phyloP scores from a whole-genome alignment of 2,797 vertebrate genomes.

The Lepidocolaptes lacrymiger region DNA sequence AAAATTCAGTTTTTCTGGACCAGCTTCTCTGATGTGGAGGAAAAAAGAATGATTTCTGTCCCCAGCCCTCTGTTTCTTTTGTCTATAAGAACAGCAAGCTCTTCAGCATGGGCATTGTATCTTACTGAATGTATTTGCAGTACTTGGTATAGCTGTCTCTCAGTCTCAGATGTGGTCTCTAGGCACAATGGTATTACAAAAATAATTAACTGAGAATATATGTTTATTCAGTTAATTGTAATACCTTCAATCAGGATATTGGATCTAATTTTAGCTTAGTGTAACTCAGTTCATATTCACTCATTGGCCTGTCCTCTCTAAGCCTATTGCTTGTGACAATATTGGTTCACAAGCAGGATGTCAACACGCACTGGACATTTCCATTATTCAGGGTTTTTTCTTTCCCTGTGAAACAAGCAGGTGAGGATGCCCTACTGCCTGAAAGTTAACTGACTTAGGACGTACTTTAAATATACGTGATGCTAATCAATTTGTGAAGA shows the following conservation, averaged over 20 bases:
- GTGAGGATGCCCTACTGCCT: conserved; percentile 10
- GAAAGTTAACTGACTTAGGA: neutral
- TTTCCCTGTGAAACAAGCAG: conserved; percentile 49
- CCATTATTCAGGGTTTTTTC: neutral
- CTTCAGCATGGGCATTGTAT: neutral
- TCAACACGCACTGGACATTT: neutral
- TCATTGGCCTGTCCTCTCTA: neutral
- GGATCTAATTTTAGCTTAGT: conserved; percentile 14
- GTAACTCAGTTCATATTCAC: neutral
- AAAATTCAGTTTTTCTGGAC: conserved; percentile 13
- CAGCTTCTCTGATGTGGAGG: neutral
- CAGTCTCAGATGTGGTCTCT: neutral
- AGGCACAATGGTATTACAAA: neutral
- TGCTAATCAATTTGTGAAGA: neutral
- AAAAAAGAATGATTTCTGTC: conserved; percentile 6
- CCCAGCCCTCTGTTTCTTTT: neutral
- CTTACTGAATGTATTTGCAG: neutral
- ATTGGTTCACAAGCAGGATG: conserved; percentile 54
- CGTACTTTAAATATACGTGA: neutral
- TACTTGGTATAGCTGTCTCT: neutral
- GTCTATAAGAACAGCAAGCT: neutral
- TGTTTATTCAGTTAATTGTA: conserved; percentile 50
- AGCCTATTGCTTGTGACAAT: conserved; percentile 37
- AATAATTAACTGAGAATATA: neutral
- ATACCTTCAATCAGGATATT: neutral